Evolutionary conservation across 2,797 vertebrate genomes (phyloP), one percentile per base, ranked within the genome.

Genomic region (Mus caroli): DNA sequence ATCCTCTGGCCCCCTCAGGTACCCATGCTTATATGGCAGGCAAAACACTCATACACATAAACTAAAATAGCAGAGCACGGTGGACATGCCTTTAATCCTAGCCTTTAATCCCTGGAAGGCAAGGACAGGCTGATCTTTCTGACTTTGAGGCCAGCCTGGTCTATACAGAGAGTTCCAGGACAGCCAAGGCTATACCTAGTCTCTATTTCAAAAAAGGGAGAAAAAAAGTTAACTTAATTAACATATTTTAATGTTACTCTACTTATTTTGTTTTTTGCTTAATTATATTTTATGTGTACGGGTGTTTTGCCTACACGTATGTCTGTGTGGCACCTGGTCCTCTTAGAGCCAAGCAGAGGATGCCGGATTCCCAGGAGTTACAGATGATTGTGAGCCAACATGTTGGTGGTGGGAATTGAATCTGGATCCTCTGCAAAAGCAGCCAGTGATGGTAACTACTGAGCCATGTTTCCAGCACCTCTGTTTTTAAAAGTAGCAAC

Each of bases 401-500:
- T 79, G 79, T 0, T 62, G 56, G 24, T 83, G 80, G 14, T 62
- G 24, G 24, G 14, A 83, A 83, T 0, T 19, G 37, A 83, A 43
- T 26, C 37, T 43, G 24, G 24, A 60, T 58, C 24, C 37, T 82
- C 24, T 60, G 56, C 14, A 83, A 43, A 43, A 43, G 37, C 37
- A 62, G 80, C 37, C 37, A 31, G 58, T 62, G 40, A 26, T 83
- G 37, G 24, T 83, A 62, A 43, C 37, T 62, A 37, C 22, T 83
- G n/a, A 43, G 13, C 24, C 37, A 62, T 46, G 37, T 62, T 40
- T 84, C 37, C 9, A 84, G 37, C 15, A 43, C 9, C 14, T 43
- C 82, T 85, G 19, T 56, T 90, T 73, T 93, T 80, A 76, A 91
- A 91, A 40, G 17, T 76, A 4, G 26, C 54, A 82, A 82, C 54